Evolutionary conservation across 92 coral and sea anemone genomes (phyloP), one percentile per base, ranked within the genome.

Genomic region (Muricea muricata): DNA sequence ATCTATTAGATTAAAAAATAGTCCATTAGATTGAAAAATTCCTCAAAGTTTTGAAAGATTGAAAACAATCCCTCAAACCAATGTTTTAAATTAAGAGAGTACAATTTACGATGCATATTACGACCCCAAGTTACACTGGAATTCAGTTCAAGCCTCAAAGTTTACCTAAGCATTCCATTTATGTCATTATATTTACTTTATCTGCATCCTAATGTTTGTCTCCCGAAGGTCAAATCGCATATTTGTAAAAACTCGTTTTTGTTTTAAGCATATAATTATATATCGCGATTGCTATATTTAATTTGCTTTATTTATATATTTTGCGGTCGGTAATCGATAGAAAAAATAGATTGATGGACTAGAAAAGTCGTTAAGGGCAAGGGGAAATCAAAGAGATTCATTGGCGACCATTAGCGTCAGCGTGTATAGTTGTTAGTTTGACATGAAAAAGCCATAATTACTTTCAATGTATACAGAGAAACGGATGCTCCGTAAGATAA

Each of bases 371-470:
- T 54, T 54, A 6, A 17, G 25, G 25, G 61, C 7, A 15, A 54
- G 6, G 20, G 61, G 61, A 1, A 23, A 0, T 3, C 4, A 15
- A 39, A 39, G n/a, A n/a, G n/a, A n/a, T n/a, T n/a, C n/a, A n/a
- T n/a, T n/a, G n/a, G n/a, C n/a, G n/a, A n/a, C 41, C 20, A 47
- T 75, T 75, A 75, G 40, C 78, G 23, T 21, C 4, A 42, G 18
- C 23, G 65, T 47, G 8, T 17, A 14, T 30, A 25, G 15, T 10
- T 52, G 41, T 7, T 57, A n/a, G n/a, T n/a, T 42, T 18, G 54
- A 35, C 80, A 75, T 75, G 48, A 29, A 75, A 47, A 20, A 50
- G 20, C 65, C 42, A 73, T 73, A 75, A 50, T 75, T 75, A 75
- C n/a, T 15, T 47, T 8, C 28, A 9, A 57, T 57, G 18, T 31